A percentile compares a stretch with the other conserved stretches of the same genome.
Evolutionary conservation across 2,113 vertebrate genomes (phyloP).

Genomic region (Mirounga angustirostris): DNA sequence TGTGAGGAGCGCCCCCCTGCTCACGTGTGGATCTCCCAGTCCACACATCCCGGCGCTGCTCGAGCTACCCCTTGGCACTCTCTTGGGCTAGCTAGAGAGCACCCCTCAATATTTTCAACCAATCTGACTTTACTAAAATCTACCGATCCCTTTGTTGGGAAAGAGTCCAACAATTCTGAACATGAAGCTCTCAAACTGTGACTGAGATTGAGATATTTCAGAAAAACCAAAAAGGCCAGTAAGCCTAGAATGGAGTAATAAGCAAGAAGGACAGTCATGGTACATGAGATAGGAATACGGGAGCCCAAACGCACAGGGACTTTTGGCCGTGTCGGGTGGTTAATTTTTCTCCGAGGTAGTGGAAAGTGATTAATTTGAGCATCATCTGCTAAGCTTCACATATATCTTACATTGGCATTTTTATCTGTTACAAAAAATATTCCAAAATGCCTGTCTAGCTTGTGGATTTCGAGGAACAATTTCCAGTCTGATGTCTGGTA

Average conservation of each 20-base stretch:
- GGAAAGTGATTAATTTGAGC: not conserved
- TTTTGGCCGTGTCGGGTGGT: fast-evolving
- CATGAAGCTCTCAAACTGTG: not conserved
- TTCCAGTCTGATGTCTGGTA: not conserved
- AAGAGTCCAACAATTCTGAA: not conserved
- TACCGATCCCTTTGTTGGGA: not conserved
- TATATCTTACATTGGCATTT: fast-evolving
- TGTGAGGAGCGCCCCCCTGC: not conserved
- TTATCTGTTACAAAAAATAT: not conserved
- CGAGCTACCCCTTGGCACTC: not conserved
- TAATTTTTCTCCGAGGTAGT: no score
- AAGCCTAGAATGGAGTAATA: not conserved
- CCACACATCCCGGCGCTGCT: not conserved
- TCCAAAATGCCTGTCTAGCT: not conserved
- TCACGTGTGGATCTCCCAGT: not conserved
- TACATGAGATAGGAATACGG: not conserved
- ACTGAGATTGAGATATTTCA: not conserved
- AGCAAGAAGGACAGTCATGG: not conserved
- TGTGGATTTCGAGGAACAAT: not conserved
- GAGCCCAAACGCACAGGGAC: no score
- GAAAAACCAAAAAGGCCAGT: not conserved
- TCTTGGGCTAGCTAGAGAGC: not conserved
- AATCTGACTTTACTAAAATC: not conserved
- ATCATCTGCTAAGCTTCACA: not conserved
- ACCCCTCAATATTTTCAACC: not conserved